Base-by-base conservation (phyloP, 2,888 invertebrate genomes). In the Drosophila vallismaia region DNA sequence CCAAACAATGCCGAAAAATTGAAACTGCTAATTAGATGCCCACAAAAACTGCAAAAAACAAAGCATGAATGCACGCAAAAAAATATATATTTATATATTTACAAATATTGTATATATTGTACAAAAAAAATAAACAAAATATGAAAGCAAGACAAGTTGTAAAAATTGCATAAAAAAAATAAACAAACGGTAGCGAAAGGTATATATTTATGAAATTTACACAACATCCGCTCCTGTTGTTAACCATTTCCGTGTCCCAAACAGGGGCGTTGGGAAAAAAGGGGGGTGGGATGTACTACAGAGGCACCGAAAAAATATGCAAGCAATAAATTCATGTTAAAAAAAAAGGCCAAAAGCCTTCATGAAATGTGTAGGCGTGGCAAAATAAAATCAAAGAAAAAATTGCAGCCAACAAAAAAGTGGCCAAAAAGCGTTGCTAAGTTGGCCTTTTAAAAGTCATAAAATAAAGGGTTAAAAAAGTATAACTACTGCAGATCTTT, bases 141-240 rank as follows among this genome's bases (percentile, higher is more conserved):
- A 38, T 24, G 45, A 36, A 36, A 36, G 10, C 36, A 10, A 12
- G 36, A 36, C 12, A 36, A 12, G 36, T 36, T 12, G 36, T 36
- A 28, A 45, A 60, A 67, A 58, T 60, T 51, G 12, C 40, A 33
- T 49, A 64, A 57, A 57, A 57, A n/a, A 36, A 12, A 36, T n/a
- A 33, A 3, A 10, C 6, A 12, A 36, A 28, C 4, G 4, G 62
- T 55, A 44, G 62, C 79, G 85, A 79, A 49, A 52, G 74, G 69
- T 76, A 75, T 36, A 10, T 75, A 78, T 82, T 82, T 86, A 82
- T 82, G 86, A 82, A 82, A 82, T 82, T 83, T 82, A 69, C 86
- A 83, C 86, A 86, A 82, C 82, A 83, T 82, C 82, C 82, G 82
- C 63, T 71, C 78, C 74, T 69, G 71, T 83, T 86, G 82, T 86